phyloP scores from a whole-genome alignment of 2,113 vertebrate genomes.

The Hyla sarda region DNA sequence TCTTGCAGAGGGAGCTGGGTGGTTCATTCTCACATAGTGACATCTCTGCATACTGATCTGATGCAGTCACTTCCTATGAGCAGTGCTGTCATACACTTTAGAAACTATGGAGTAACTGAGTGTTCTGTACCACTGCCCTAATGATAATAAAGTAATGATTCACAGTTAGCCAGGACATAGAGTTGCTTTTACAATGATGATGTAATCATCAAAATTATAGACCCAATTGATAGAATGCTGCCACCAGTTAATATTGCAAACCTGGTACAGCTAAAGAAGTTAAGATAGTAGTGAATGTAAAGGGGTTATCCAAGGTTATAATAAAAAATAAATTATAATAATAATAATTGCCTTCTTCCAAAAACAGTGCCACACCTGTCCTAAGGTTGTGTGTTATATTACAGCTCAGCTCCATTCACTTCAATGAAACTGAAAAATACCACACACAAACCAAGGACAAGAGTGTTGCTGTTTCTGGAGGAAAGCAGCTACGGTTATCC shows the following conservation, averaged over 20 bases:
- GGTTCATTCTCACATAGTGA: not conserved
- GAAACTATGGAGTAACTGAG: not conserved
- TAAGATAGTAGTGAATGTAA: not conserved
- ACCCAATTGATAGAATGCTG: not conserved
- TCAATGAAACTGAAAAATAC: too few relatives aligned
- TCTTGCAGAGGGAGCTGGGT: not conserved
- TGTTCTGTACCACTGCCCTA: not conserved
- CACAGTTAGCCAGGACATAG: not conserved
- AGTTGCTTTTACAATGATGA: not conserved
- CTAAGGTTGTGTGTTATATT: too few relatives aligned
- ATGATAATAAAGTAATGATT: not conserved
- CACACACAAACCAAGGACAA: too few relatives aligned
- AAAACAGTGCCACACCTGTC: too few relatives aligned
- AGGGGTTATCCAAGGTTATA: too few relatives aligned
- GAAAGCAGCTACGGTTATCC: too few relatives aligned
- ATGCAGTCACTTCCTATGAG: not conserved
- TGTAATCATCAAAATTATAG: not conserved
- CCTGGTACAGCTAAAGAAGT: not conserved
- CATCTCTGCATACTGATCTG: not conserved
- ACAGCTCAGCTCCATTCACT: too few relatives aligned
- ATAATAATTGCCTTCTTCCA: too few relatives aligned
- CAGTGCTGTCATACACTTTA: not conserved
- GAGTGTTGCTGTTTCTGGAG: too few relatives aligned
- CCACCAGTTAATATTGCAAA: not conserved
- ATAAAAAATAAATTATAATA: too few relatives aligned